Base-by-base conservation (phyloP, 2,888 invertebrate genomes). In the Notodonta dromedarius region DNA sequence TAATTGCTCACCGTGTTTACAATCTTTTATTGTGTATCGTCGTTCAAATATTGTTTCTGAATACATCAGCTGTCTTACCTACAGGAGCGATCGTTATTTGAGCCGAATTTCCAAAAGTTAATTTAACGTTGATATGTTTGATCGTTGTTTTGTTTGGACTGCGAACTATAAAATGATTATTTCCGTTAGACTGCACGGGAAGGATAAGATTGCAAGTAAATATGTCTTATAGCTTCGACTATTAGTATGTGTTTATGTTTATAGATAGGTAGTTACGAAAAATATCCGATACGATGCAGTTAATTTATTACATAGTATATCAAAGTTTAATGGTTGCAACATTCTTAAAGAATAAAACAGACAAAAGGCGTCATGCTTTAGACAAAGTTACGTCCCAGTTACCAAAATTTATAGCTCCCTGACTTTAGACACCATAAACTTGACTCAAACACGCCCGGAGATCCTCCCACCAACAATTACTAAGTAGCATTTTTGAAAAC, bases 1-100 rank as follows among this genome's bases (percentile, higher is more conserved):
- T 93, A 93, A 93, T 93, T 93, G 93, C 91, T 90, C 81, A 83
- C 86, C 77, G 84, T 92, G 86, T 93, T 92, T 91, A 89, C 92
- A 83, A 83, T 85, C 88, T 93, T 93, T 93, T 93, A 93, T 93
- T 91, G 91, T 92, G 86, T 91, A 92, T 91, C 84, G 86, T 83
- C 82, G 86, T 84, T 86, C 87, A 90, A 93, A 93, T 93, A 91
- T 93, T 93, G 87, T 88, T 85, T 87, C 86, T 89, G 83, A 81
- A 90, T 87, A 89, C 91, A 87, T 92, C 90, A 84, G 79, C 87
- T 90, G 87, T 87, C 86, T 85, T 88, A 89, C 88, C 85, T 90
- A 86, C 91, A 90, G 87, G 89, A 85, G 87, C 77, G 86, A 80
- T 85, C 76, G 86, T 83, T 86, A 86, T 86, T 78, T 70, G 79